Percentiles rank a stretch among this genome's conserved stretches.
These are phyloP conservation scores for Falco concolor DNA, from an alignment of 2,797 vertebrate genomes.

Conservation along the genomic window DNA sequence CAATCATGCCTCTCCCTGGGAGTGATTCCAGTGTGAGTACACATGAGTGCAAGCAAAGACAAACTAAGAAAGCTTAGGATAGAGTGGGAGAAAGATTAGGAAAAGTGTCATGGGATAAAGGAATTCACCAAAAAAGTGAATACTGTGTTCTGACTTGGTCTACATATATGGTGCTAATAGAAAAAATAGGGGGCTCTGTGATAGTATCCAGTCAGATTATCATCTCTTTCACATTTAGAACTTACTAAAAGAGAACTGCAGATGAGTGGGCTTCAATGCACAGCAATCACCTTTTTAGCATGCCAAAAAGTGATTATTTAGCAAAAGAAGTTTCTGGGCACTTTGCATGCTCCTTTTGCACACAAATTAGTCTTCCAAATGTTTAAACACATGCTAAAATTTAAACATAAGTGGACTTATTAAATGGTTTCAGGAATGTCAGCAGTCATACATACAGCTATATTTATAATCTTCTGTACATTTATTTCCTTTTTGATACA, in stretches of 20 bases:
- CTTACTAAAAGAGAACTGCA: neutral
- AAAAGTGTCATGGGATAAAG: neutral
- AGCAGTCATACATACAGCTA: neutral
- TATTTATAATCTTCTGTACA: neutral
- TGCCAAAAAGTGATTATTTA: neutral
- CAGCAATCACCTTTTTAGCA: neutral
- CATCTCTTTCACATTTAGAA: neutral
- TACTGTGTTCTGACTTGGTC: neutral
- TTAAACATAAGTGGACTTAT: neutral
- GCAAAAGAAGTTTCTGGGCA: neutral
- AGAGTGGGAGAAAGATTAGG: neutral
- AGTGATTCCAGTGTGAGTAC: neutral
- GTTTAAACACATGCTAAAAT: neutral
- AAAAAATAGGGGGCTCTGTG: neutral
- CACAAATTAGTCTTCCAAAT: neutral
- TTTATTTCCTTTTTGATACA: neutral
- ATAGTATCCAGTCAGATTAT: neutral
- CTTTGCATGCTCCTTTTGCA: neutral
- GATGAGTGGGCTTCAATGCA: neutral
- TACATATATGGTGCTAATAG: neutral
- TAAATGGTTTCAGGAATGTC: neutral
- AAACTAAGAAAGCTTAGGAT: neutral
- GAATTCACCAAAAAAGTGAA: neutral
- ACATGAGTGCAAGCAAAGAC: neutral
- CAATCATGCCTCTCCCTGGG: neutral